Base-by-base conservation (phyloP, 2,888 invertebrate species). In the Pollenia griseotomentosa region DNA sequence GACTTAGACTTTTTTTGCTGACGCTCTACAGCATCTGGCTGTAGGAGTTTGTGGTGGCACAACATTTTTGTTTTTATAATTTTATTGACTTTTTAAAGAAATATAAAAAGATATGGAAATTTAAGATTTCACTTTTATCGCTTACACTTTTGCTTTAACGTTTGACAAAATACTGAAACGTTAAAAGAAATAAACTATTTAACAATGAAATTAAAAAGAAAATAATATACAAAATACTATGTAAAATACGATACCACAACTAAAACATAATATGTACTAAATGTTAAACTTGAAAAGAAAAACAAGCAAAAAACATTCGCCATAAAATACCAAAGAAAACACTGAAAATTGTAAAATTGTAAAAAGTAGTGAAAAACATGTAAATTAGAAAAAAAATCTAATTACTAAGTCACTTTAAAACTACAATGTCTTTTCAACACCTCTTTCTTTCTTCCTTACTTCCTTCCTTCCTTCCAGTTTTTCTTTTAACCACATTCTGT, bases 361-460 rank as follows among this genome's bases (percentile, higher is more conserved):
- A n/a, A n/a, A n/a, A n/a, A n/a, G n/a, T 77, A n/a, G 14, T 19
- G 70, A 73, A 75, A 77, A 77, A 74, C 77, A 77, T 66, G 78
- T 57, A 78, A 86, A 68, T 66, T 66, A 48, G 74, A 23, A 46
- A 16, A 51, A 73, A 80, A 51, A 59, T 74, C 68, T 63, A 79
- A 82, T 86, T 86, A 53, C 68, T 63, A 70, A 73, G 83, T 82
- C 79, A 75, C 68, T 74, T 65, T 19, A 53, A n/a, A 57, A 57
- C 66, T 57, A 11, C 23, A 10, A 44, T 55, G 16, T 23, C 14
- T 57, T 42, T 65, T 55, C 65, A 55, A 44, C 57, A 73, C 8
- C 40, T 77, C 19, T 65, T 55, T 10, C 8, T 53, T 8, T 68
- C 68, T 55, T 46, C 8, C 78, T 4, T 48, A 42, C 40, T 57